Conservation (phyloP, 1,140 invertebrate species). For the Cataglyphis hispanica region DNA sequence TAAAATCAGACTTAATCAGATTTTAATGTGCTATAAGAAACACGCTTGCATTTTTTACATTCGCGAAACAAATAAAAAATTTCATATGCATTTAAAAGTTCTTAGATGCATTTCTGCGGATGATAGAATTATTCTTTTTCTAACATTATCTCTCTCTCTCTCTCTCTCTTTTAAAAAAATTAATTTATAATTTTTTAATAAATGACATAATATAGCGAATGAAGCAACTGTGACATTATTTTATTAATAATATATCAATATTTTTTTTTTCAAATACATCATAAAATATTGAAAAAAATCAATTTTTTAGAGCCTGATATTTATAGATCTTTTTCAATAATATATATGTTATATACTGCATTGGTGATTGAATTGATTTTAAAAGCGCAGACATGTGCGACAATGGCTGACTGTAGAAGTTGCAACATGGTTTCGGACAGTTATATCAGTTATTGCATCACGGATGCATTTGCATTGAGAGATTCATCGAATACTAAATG, state of each 20-base stretch:
- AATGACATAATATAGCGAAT: not conserved
- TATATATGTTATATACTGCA: not conserved
- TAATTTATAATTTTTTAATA: not conserved
- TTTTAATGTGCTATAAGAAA: not conserved
- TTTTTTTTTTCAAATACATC: not conserved
- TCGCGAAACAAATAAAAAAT: not conserved
- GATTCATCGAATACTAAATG: not conserved
- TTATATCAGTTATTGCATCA: conserved; percentile 29
- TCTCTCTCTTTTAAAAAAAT: not conserved
- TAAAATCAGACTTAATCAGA: not conserved
- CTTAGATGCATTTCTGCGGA: not conserved
- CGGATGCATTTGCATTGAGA: not conserved
- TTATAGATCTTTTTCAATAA: not conserved
- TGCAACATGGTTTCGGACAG: not conserved
- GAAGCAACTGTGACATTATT: not conserved
- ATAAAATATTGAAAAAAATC: not conserved
- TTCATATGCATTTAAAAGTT: too few species aligned
- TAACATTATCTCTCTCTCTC: not conserved
- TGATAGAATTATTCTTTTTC: not conserved
- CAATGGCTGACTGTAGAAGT: not conserved
- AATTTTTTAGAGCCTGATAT: not conserved
- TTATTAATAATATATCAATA: not conserved
- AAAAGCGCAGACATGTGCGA: not conserved
- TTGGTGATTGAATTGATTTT: conserved; percentile 2
- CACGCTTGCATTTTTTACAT: not conserved